Evolutionary conservation across 2,797 vertebrate species (phyloP), one percentile per base, ranked within the genome.

Genomic region (Clarias laeviceps): DNA sequence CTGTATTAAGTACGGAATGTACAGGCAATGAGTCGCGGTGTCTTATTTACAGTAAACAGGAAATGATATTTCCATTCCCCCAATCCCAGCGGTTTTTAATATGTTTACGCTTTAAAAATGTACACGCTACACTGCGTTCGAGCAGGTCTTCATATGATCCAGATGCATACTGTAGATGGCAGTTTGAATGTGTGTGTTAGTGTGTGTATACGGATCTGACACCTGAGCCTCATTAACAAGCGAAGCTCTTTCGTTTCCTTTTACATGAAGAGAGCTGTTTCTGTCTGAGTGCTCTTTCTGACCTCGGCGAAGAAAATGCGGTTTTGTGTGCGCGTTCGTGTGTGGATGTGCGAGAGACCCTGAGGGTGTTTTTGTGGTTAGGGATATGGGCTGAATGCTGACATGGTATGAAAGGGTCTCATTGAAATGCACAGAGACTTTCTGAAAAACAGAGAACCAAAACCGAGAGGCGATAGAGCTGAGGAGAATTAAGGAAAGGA

Each of bases 331-430:
- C 68, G 79, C n/a, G 56, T 5, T 20, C 34, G 68, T n/a, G 78
- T 70, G 50, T 32, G n/a, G 57, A 40, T 54, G 62, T 66, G 59
- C 34, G n/a, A 62, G 57, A 79, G 22, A 69, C 84, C 87, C 84
- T 37, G 18, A 62, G 88, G 83, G 85, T 84, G 81, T 87, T 88
- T 86, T 87, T 88, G 86, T 85, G 78, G 82, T 65, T 62, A 22
- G 86, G 65, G 82, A 82, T 87, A 81, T 72, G 82, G 81, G 76
- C 84, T 78, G 70, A 88, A 84, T 76, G 86, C 87, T 90, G 87
- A 90, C 87, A 80, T 32, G 29, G 86, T 88, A 84, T 89, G 85
- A 89, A 88, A 86, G 73, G 56, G 79, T 83, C 89, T 89, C 87
- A 87, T 86, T 87, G 86, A 89, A 83, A 88, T 86, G 80, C 86